Percentiles rank a stretch among this genome's conserved stretches.
These are phyloP conservation scores for Calidris pygmaea DNA, from an alignment of 2,113 vertebrate species.

Conservation along the genomic window DNA sequence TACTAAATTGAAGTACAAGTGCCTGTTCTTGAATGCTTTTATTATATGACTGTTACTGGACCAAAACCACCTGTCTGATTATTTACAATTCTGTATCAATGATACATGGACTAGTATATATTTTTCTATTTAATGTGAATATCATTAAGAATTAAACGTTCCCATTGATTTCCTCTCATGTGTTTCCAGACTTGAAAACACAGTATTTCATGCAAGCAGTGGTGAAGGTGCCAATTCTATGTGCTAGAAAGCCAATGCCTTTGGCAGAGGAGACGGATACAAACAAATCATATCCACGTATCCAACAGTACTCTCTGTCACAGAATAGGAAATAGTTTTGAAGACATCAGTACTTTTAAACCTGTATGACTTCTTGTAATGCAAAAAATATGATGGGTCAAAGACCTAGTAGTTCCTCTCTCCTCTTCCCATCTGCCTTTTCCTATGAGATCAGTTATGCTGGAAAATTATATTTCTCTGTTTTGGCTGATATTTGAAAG, in stretches of 20 bases:
- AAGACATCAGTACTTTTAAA: background rate
- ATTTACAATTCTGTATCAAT: background rate
- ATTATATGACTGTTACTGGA: background rate
- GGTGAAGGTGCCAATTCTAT: background rate
- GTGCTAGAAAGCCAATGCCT: background rate
- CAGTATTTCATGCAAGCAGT: background rate
- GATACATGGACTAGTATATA: too few species aligned
- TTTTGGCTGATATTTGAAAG: background rate
- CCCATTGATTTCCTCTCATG: background rate
- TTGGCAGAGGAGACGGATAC: background rate
- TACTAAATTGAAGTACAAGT: background rate
- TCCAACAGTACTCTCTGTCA: background rate
- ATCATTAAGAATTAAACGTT: background rate
- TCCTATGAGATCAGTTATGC: background rate
- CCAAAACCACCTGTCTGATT: background rate
- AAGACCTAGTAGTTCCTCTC: background rate
- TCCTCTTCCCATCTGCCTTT: background rate
- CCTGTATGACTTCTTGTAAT: background rate
- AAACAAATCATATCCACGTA: background rate
- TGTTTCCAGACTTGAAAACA: background rate
- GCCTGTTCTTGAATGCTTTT: background rate
- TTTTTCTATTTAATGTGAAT: background rate
- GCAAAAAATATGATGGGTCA: background rate
- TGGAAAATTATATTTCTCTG: background rate
- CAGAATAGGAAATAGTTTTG: background rate